Conservation (phyloP, 2,888 invertebrate species). For the Platycheirus albimanus region DNA sequence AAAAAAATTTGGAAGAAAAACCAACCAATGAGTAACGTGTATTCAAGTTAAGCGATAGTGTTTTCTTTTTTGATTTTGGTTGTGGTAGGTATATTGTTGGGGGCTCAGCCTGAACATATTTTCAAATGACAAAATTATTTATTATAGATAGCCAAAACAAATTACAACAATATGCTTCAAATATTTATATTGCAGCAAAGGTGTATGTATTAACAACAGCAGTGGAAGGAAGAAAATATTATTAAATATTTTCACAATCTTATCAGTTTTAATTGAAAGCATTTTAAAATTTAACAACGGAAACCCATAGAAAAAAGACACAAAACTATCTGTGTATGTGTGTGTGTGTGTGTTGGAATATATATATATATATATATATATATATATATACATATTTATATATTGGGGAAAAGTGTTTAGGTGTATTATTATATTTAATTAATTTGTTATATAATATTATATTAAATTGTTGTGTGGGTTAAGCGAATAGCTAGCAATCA, state of each 20-base stretch:
- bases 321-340: conserved; percentile 45
- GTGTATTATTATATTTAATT: not conserved
- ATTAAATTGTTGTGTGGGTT: not conserved
- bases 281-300: conserved; percentile 44
- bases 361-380: not conserved
- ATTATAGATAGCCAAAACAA: conserved; percentile 23
- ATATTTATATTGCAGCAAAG: conserved; percentile 49
- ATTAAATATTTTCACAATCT: conserved; percentile 26
- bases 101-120: conserved; percentile 26
- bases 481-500: conserved; percentile 23
- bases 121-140: not conserved
- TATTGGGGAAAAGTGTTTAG: not conserved
- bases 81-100: conserved; percentile 12
- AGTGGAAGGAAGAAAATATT: conserved; percentile 59
- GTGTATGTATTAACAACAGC: conserved; percentile 73
- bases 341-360: conserved; percentile 9
- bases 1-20: too few relatives aligned
- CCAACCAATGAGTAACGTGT: too few relatives aligned
- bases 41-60: too few relatives aligned
- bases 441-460: not conserved
- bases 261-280: conserved; percentile 45
- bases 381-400: too few relatives aligned
- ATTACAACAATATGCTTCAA: conserved; percentile 43
- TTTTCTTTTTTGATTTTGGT: too few relatives aligned
- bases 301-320: conserved; percentile 48